phyloP scores from a whole-genome alignment of 2,888 invertebrate species.

The Orthosia gracilis region DNA sequence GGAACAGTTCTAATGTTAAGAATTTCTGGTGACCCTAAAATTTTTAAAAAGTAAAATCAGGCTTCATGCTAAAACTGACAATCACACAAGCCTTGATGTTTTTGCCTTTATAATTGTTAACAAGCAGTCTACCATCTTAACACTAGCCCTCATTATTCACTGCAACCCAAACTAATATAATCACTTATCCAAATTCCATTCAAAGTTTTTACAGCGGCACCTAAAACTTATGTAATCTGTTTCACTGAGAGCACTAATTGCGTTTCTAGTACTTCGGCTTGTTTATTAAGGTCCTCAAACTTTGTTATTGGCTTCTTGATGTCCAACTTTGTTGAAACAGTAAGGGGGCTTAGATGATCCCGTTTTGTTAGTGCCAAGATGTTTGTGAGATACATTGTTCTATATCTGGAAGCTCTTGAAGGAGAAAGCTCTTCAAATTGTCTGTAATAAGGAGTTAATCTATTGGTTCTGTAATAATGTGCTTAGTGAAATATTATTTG shows the following conservation, averaged over 20 bases:
- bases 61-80: too few species aligned
- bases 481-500: background rate
- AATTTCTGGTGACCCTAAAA: background rate
- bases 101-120: too few species aligned
- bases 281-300: conserved; percentile 66
- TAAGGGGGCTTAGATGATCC: conserved; percentile 44
- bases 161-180: conserved; percentile 4
- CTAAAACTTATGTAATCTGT: conserved; percentile 62
- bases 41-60: too few species aligned
- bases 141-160: background rate
- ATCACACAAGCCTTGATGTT: too few species aligned
- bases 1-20: background rate
- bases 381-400: conserved; percentile 14
- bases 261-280: conserved; percentile 62
- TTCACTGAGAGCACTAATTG: conserved; percentile 62
- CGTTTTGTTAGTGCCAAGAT: conserved; percentile 34
- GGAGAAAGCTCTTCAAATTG: background rate
- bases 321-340: conserved; percentile 54
- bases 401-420: conserved; percentile 3
- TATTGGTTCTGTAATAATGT: background rate
- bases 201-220: conserved; percentile 54
- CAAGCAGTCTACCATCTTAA: background rate
- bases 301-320: conserved; percentile 66
- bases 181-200: conserved; percentile 45
- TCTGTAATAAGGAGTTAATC: background rate